Percentiles rank a stretch among this genome's conserved stretches.
These are phyloP conservation scores for Chrysotoxum bicinctum DNA, from an alignment of 2,888 invertebrate genomes.

Conservation along the genomic window DNA sequence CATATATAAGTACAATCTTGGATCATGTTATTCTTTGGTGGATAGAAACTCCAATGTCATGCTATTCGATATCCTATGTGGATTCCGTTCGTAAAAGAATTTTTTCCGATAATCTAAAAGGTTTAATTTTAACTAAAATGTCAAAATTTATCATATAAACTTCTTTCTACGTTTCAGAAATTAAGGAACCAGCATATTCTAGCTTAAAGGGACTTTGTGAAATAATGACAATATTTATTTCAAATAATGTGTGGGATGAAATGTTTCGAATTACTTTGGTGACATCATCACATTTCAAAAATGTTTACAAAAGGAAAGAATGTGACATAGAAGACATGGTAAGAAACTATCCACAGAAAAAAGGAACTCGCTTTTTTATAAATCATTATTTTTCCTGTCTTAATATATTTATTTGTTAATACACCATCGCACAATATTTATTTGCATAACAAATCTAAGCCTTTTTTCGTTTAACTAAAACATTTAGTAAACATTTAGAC, in stretches of 20 bases:
- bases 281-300: constrained; percentile 73
- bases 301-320: background rate
- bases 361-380: too few species aligned
- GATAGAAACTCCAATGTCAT: constrained; percentile 88
- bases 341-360: background rate
- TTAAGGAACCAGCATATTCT: constrained; percentile 85
- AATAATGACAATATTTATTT: constrained; percentile 89
- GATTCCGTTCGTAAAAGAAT: constrained; percentile 79
- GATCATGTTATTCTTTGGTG: constrained; percentile 94
- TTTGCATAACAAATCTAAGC: too few species aligned
- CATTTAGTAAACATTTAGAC: too few species aligned
- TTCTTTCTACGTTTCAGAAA: background rate
- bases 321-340: background rate
- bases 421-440: too few species aligned
- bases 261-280: constrained; percentile 81
- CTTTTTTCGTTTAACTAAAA: too few species aligned
- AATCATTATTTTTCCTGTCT: too few species aligned
- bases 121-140: constrained; percentile 62
- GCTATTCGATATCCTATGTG: constrained; percentile 80
- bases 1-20: constrained; percentile 89
- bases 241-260: constrained; percentile 91
- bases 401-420: too few species aligned
- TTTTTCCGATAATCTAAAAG: constrained; percentile 76
- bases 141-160: background rate
- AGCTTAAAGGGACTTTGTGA: constrained; percentile 89